Evolutionary conservation across 92 coral and sea anemone genomes (phyloP), one percentile per base, ranked within the genome.

Genomic region (Phenganax stokvisi): DNA sequence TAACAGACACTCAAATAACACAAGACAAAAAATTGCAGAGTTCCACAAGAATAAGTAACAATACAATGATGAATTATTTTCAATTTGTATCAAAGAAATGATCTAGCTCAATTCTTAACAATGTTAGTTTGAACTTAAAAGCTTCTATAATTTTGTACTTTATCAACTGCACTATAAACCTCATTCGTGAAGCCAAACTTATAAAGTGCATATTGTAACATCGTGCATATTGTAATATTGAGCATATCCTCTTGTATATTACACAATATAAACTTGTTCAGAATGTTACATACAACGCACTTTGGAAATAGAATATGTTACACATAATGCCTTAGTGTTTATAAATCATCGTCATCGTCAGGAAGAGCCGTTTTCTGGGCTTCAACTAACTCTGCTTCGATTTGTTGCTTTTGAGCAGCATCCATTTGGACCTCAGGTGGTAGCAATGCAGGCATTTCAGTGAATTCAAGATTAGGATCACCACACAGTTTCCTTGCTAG

Each of bases 391-490:
- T 93, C 97, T 57, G 89, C 71, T 84, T 93, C 97, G 56, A 92
- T 89, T 65, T 85, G 86, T 25, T 83, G 79, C 76, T 84, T 88
- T 51, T 91, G 77, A 1, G 30, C 20, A 1, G 83, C 89, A 68
- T 93, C 96, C 83, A 93, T 81, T 0, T 16, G 61, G 25, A 90
- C 89, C 51, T 87, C 90, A 52, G 98, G 98, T 3, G 98, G 98
- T 70, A 86, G 85, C 58, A 93, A 97, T 7, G 98, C 98, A 57
- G 98, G 98, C 98, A 93, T 93, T 81, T 93, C 98, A 9, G 89
- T 89, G 68, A 93, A 89, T 84, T 93, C 98, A 60, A 91, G 86
- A 81, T 93, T 89, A 58, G 98, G 51, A 75, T 93, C 98, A 15
- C 98, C 98, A 63, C 89, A 89, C 59, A 93, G 90, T 81, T 93